Evolutionary conservation across 2,797 vertebrate species (phyloP).

Genomic region (Cirrhinus molitorella): DNA sequence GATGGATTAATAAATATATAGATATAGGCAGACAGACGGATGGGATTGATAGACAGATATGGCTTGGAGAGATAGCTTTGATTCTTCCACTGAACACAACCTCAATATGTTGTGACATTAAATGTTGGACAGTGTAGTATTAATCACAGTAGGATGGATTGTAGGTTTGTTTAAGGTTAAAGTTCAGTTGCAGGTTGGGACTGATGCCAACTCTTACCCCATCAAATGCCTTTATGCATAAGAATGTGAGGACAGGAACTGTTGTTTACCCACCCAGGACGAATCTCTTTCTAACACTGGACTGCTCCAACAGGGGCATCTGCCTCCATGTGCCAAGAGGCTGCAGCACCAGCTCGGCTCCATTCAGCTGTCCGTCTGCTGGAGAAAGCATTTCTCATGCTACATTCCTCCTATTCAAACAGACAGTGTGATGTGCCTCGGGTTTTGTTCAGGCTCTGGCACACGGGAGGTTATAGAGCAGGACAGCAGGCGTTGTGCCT

Average conservation of each 20-base stretch:
- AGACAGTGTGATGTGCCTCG: conserved; percentile 49
- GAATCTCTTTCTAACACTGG: conserved; percentile 48
- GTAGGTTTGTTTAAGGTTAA: background rate
- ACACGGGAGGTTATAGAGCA: conserved; percentile 45
- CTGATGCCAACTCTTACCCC: conserved; percentile 18
- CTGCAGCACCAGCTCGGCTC: conserved; percentile 69
- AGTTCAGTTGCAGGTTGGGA: conserved; percentile 17
- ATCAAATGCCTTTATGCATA: conserved; percentile 6
- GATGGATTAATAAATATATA: too few species aligned
- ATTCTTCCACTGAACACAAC: background rate
- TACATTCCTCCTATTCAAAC: conserved; percentile 69
- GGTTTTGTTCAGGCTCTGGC: conserved; percentile 51
- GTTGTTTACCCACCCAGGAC: conserved; percentile 50
- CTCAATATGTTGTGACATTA: background rate
- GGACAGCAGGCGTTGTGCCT: conserved; percentile 25
- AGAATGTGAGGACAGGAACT: conserved; percentile 34
- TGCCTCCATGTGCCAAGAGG: conserved; percentile 62
- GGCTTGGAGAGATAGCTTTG: too few species aligned
- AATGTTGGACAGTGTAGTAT: background rate
- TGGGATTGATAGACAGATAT: background rate
- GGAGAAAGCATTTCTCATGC: conserved; percentile 67
- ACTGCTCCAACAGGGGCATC: conserved; percentile 53
- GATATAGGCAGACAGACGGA: background rate
- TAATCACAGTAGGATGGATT: background rate
- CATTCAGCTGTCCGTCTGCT: conserved; percentile 63